Percentiles rank a stretch among this genome's conserved stretches.
phyloP scores from a whole-genome alignment of 2,797 vertebrate genomes.

The Gouania willdenowi region DNA sequence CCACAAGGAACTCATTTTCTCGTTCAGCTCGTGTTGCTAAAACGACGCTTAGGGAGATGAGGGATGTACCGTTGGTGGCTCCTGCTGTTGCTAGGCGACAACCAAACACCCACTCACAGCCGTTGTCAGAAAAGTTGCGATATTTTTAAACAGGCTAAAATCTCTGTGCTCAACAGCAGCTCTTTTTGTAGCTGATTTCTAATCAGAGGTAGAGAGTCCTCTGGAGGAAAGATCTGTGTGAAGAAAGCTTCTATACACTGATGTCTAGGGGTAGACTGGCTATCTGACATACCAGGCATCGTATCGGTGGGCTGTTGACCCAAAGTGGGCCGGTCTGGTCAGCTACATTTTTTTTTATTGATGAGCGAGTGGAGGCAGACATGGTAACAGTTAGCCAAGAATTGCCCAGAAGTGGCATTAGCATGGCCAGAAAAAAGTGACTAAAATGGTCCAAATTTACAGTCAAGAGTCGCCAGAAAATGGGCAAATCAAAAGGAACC shows the following conservation, averaged over 20 bases:
- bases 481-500: too few species aligned
- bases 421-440: too few species aligned
- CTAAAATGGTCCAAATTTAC: too few species aligned
- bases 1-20: not conserved
- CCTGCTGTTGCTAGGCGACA: slow-evolving; percentile 29
- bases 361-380: too few species aligned
- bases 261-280: too few species aligned
- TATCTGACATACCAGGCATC: too few species aligned
- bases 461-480: too few species aligned
- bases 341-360: too few species aligned
- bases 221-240: slow-evolving; percentile 2
- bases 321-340: too few species aligned
- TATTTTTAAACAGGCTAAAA: slow-evolving; percentile 20
- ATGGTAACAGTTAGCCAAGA: too few species aligned
- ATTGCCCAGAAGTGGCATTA: too few species aligned
- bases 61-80: slow-evolving; percentile 3
- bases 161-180: not conserved
- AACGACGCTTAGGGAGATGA: rapidly evolving
- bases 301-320: too few species aligned
- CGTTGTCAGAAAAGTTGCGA: slow-evolving; percentile 3
- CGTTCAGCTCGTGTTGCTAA: not conserved
- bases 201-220: not conserved
- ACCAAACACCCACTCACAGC: not conserved
- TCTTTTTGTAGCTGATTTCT: not conserved
- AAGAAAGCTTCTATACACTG: not conserved